A percentile compares a stretch with the other conserved stretches of the same genome.
Evolutionary conservation across 2,113 vertebrate species (phyloP).

Genomic region (Ceyx margarethae): DNA sequence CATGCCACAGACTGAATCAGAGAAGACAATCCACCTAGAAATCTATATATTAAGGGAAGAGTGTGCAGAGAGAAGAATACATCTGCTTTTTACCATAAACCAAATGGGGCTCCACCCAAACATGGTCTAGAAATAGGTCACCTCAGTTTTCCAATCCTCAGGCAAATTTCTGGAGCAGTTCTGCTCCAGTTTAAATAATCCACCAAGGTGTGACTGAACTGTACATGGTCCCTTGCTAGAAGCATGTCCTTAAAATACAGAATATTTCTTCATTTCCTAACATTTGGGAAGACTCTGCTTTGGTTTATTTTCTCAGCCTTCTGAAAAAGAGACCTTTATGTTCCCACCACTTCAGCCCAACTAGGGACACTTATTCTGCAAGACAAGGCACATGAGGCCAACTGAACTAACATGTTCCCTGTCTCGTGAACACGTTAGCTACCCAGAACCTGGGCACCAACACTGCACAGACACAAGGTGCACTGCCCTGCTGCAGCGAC

Average conservation of each 20-base stretch:
- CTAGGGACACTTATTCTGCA: accelerated
- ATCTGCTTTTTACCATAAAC: background rate
- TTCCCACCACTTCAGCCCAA: background rate
- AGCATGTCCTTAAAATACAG: background rate
- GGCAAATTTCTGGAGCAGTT: background rate
- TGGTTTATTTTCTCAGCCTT: background rate
- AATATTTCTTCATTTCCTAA: background rate
- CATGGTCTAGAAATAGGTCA: background rate
- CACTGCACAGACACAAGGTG: background rate
- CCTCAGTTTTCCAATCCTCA: background rate
- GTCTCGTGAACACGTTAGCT: background rate
- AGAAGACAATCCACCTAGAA: background rate
- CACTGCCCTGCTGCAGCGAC: background rate
- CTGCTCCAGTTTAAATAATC: background rate
- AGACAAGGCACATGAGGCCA: background rate
- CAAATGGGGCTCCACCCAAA: background rate
- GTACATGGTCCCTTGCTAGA: background rate
- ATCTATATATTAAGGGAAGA: background rate
- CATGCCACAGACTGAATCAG: background rate
- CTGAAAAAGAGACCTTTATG: background rate
- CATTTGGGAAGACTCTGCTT: background rate
- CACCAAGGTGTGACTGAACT: background rate
- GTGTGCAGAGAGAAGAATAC: background rate
- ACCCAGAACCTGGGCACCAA: background rate
- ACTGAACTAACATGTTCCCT: background rate